Base-by-base conservation (phyloP, 2,888 invertebrate species). In the Drosophila nr. medialis region DNA sequence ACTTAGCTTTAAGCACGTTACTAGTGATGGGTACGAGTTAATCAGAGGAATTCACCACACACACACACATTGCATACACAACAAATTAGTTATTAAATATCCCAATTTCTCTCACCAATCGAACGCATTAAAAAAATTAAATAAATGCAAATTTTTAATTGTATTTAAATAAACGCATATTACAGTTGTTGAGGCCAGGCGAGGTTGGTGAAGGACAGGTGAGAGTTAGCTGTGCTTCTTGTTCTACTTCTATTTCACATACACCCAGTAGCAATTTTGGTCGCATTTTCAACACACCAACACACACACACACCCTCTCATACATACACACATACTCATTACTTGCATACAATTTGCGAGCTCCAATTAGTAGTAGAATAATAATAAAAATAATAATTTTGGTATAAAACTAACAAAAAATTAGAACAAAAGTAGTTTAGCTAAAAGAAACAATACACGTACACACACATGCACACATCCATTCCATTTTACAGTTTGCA, bases 151-250 rank as follows among this genome's bases (percentile, higher is more conserved):
- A 24, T 59, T 73, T 75, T 74, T 78, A 80, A 82, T 79, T 76
- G 34, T 38, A 75, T 77, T 74, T 70, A 79, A 77, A 74, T 72
- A 77, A 73, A 72, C 55, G 73, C 83, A 85, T 83, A 80, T 87
- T 92, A 73, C 92, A 93, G 93, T 92, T 93, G 94, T 95, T 96
- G 94, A 96, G 96, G 93, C 96, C 96, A 93, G 96, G 96, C 94
- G 96, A 96, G 94, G 95, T 96, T 93, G 96, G 92, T 86, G 92
- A 96, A 93, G 94, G 94, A 93, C 96, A 96, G 96, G 96, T 96
- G 93, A 93, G 93, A 91, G 63, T 73, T 81, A 69, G 86, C 48
- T 69, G 60, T 64, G 63, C 60, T 70, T 76, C 60, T 56, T 70
- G 15, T 56, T 70, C 24, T 45, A 24, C 24, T 66, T 56, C 40